Base-by-base conservation (phyloP, 2,888 invertebrate genomes). In the Penaeus monodon region DNA sequence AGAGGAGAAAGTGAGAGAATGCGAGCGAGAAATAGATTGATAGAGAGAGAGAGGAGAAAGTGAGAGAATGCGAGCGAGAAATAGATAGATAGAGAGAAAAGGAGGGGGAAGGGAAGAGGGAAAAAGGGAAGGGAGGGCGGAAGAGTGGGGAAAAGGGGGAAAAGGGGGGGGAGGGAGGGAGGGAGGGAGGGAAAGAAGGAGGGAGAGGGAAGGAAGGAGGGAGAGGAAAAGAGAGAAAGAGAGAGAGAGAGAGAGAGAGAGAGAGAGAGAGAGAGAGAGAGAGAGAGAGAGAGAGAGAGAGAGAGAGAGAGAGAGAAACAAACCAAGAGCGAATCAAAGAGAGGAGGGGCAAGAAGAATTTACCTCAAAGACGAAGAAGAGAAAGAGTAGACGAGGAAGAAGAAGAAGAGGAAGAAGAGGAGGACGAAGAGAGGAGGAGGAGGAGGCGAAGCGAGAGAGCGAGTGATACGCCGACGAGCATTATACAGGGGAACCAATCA, bases 401-500 rank as follows among this genome's bases (percentile, higher is more conserved):
- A 29, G 27, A 33, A n/a, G 24, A 73, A 2, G 29, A 29, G 29
- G n/a, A 27, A 3, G 3, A 74, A 49, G 49, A 49, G 14, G 49
- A 49, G 49, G 7, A 49, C 10, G 49, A 49, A 6, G 49, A 74
- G 24, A 38, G 38, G 29, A 38, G 24, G 38, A 33, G 10, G 33
- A 29, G 10, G 10, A 10, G 38, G 33, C 27, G 12, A 22, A 17
- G 27, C 24, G 33, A 74, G 74, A 74, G 33, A 38, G 22, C 33
- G 27, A 29, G 24, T 74, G 27, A 24, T 74, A 33, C 27, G 57
- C 57, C 57, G 57, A 57, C 57, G 57, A 57, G 57, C 57, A 57
- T 57, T 57, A 74, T 70, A 70, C 44, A 83, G 74, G 63, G 27
- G 76, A 24, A 83, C 38, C 74, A 64, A 83, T 83, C 82, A 83